A percentile compares a stretch with the other conserved stretches of the same genome.
These are phyloP conservation scores for Perizoma affinitatum DNA, from an alignment of 2,888 invertebrate genomes.

Conservation along the genomic window DNA sequence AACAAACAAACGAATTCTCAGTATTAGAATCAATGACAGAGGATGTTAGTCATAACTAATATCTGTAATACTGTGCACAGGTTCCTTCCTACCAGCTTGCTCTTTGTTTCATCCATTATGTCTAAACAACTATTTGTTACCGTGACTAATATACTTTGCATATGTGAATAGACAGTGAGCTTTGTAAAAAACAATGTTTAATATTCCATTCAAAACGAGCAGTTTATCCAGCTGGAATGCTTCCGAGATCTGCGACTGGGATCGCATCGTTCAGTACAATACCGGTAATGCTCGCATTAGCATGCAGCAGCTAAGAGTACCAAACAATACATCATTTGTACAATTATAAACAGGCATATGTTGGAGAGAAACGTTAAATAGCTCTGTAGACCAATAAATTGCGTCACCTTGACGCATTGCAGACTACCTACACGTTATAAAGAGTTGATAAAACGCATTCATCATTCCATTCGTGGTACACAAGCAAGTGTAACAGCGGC, in stretches of 20 bases:
- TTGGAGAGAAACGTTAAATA: slow-evolving; percentile 11
- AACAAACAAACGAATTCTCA: slow-evolving; percentile 45
- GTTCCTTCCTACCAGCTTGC: slow-evolving; percentile 44
- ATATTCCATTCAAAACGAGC: slow-evolving; percentile 59
- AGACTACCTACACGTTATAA: slow-evolving; percentile 46
- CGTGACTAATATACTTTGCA: slow-evolving; percentile 33
- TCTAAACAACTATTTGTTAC: slow-evolving; percentile 24
- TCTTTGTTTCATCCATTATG: slow-evolving; percentile 41
- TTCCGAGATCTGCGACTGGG: slow-evolving; percentile 14
- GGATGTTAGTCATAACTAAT: slow-evolving; percentile 50
- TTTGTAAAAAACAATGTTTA: slow-evolving; percentile 52
- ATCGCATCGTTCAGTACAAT: slow-evolving; percentile 39
- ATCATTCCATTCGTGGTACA: slow-evolving; percentile 54
- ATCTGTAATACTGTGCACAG: slow-evolving; percentile 28
- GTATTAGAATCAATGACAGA: slow-evolving; percentile 49
- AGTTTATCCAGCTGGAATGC: slow-evolving; percentile 46
- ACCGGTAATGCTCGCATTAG: slow-evolving; percentile 45
- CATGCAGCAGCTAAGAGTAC: slow-evolving; percentile 37
- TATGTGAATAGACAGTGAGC: slow-evolving; percentile 25
- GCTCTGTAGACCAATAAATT: slow-evolving; percentile 20
- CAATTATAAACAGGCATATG: slow-evolving; percentile 11
- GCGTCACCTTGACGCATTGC: slow-evolving; percentile 50
- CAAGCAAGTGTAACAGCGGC: slow-evolving; percentile 30
- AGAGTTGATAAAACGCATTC: slow-evolving; percentile 68
- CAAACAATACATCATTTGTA: slow-evolving; percentile 25